Percentiles rank a stretch among this genome's conserved stretches.
Evolutionary conservation across 2,797 vertebrate species (phyloP).

Genomic region (Scolopax bukidnonensis): DNA sequence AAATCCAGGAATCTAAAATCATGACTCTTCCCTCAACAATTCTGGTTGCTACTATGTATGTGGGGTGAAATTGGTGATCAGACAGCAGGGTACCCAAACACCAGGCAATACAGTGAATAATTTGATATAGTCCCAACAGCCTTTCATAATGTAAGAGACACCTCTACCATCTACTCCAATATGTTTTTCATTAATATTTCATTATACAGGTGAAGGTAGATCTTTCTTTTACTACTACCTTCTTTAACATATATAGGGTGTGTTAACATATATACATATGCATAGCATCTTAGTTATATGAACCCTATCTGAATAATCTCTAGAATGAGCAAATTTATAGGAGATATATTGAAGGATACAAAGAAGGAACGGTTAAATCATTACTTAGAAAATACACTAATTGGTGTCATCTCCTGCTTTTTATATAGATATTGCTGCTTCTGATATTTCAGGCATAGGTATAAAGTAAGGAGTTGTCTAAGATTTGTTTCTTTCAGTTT

Average conservation of each 20-base stretch:
- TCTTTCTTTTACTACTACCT: neutral
- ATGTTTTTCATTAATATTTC: neutral
- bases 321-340: neutral
- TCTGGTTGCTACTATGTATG: neutral
- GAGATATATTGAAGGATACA: neutral
- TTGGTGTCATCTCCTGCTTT: neutral
- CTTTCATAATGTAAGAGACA: neutral
- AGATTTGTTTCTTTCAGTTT: neutral
- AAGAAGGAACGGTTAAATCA: neutral
- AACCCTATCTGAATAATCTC: neutral
- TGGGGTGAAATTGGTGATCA: neutral
- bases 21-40: neutral
- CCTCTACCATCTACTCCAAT: neutral
- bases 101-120: neutral
- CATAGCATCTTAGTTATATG: neutral
- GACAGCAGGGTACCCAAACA: too few species aligned
- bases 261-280: fast-evolving
- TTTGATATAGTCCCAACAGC: fast-evolving
- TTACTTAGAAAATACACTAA: neutral
- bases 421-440: neutral
- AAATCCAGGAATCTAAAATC: neutral
- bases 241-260: neutral
- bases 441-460: neutral
- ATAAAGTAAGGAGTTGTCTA: neutral
- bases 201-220: fast-evolving